Percentiles rank a stretch among this genome's conserved stretches.
phyloP scores from a whole-genome alignment of 2,113 vertebrate genomes.

The Nothocercus julius region DNA sequence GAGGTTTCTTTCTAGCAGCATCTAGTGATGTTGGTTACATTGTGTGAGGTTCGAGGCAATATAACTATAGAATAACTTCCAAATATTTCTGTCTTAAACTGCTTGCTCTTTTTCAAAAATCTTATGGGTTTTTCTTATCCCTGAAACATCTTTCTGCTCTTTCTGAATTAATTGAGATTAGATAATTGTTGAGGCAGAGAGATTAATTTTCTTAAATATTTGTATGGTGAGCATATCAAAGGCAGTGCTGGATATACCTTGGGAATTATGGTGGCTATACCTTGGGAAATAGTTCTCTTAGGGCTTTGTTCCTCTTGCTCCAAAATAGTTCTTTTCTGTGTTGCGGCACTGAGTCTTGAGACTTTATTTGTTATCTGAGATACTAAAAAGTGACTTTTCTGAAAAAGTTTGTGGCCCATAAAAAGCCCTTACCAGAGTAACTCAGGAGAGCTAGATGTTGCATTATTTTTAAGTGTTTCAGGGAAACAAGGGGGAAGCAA shows the following conservation, averaged over 20 bases:
- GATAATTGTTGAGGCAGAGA: not conserved
- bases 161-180: not conserved
- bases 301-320: not conserved
- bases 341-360: not conserved
- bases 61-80: not conserved
- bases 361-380: not conserved
- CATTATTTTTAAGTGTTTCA: not conserved
- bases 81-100: not conserved
- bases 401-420: not conserved
- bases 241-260: not conserved
- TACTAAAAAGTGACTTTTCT: not conserved
- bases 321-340: not conserved
- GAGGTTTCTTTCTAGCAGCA: not conserved
- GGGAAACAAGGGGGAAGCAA: not conserved
- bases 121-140: not conserved
- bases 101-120: not conserved
- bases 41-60: not conserved
- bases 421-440: not conserved
- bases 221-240: not conserved
- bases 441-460: not conserved
- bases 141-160: not conserved
- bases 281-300: not conserved
- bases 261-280: not conserved
- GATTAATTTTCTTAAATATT: not conserved
- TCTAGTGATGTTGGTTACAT: not conserved